Percentiles rank a stretch among this genome's conserved stretches.
Conservation (phyloP, 2,888 invertebrate species). For the Lithosia quadra region DNA sequence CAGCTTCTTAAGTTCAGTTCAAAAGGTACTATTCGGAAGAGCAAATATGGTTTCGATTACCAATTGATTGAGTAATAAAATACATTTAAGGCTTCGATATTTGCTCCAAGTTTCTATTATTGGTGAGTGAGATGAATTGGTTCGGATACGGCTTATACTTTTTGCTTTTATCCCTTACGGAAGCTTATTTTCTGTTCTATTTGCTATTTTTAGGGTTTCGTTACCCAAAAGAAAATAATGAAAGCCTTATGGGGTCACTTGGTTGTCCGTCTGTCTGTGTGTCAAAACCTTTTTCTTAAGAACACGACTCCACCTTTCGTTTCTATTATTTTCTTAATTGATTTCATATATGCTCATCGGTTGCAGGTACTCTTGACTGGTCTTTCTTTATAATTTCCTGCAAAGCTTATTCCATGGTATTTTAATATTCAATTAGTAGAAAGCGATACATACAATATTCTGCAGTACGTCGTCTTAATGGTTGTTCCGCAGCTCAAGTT, state of each 20-base stretch:
- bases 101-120: neutral
- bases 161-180: neutral
- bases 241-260: too few relatives aligned
- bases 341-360: too few relatives aligned
- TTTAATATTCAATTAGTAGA: too few relatives aligned
- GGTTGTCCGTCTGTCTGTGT: too few relatives aligned
- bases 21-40: neutral
- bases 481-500: neutral
- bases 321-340: too few relatives aligned
- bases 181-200: neutral
- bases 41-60: conserved; percentile 2
- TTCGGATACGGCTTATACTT: neutral
- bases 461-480: neutral
- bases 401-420: too few relatives aligned
- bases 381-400: too few relatives aligned
- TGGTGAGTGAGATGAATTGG: conserved; percentile 1
- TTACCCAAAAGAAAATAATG: too few relatives aligned
- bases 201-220: neutral
- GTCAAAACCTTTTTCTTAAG: too few relatives aligned
- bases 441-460: too few relatives aligned
- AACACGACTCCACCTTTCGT: too few relatives aligned
- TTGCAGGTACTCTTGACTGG: too few relatives aligned
- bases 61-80: neutral
- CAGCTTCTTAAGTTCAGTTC: neutral
- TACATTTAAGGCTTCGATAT: conserved; percentile 1